A percentile compares a stretch with the other conserved stretches of the same genome.
Conservation (phyloP, 2,113 vertebrate species). For the Poicephalus meyeri region DNA sequence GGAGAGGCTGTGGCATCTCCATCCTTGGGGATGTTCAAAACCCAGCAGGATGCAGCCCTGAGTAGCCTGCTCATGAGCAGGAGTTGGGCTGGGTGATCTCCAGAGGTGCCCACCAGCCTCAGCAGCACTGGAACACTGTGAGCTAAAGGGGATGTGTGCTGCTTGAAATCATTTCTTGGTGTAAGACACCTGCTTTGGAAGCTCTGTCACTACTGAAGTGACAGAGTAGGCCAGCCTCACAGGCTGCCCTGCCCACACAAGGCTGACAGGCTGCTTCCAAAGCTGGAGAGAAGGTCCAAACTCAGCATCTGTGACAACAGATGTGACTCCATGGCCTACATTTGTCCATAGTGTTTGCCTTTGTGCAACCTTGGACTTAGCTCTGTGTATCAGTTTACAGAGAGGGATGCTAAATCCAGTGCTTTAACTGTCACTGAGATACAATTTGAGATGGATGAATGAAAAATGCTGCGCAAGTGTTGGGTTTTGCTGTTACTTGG, state of each 20-base stretch:
- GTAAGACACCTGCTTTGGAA: neutral
- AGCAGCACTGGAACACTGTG: accelerated
- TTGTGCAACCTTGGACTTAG: neutral
- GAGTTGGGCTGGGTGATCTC: neutral
- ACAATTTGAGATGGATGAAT: neutral
- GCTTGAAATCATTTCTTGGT: neutral
- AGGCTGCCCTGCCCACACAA: neutral
- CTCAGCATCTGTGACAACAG: accelerated
- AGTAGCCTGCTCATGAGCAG: neutral
- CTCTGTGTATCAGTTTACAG: neutral
- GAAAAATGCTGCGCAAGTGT: neutral
- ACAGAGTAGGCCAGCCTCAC: neutral
- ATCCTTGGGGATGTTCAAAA: neutral
- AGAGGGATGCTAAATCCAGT: neutral
- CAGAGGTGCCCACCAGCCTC: neutral
- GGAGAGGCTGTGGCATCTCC: neutral
- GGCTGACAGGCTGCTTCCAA: neutral
- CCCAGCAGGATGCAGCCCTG: accelerated
- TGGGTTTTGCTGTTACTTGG: neutral
- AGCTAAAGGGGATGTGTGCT: neutral
- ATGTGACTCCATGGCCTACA: accelerated
- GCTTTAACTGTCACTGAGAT: neutral
- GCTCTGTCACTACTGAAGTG: neutral
- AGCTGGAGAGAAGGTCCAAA: neutral
- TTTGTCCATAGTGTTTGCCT: neutral